Conservation (phyloP, 2,888 invertebrate genomes). For the Vannuccia rotundouncinata region DNA sequence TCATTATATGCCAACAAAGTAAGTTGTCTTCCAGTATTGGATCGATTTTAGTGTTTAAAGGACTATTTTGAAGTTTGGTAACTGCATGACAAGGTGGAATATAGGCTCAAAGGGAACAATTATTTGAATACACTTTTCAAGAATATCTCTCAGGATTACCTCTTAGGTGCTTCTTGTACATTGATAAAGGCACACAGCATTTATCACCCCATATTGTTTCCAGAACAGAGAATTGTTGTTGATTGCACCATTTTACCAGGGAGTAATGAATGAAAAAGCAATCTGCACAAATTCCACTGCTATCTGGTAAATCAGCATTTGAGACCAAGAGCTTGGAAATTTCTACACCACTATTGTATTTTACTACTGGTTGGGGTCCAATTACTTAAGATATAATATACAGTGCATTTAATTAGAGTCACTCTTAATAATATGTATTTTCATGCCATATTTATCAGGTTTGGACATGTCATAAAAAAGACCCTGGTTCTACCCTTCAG, state of each 20-base stretch:
- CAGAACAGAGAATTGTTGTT: neutral
- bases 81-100: neutral
- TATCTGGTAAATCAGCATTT: neutral
- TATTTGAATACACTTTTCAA: neutral
- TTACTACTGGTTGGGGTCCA: neutral
- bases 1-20: neutral
- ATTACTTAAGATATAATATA: neutral
- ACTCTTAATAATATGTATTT: neutral
- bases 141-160: conserved; percentile 10
- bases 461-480: neutral
- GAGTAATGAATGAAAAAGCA: neutral
- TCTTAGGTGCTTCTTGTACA: neutral
- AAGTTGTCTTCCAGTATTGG: neutral
- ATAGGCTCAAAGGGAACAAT: neutral
- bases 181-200: neutral
- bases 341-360: neutral
- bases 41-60: neutral
- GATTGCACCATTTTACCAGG: neutral
- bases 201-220: neutral
- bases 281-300: neutral
- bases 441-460: neutral
- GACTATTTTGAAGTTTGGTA: neutral
- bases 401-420: neutral
- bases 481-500: neutral
- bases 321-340: neutral